Evolutionary conservation across 2,888 invertebrate species (phyloP).

Genomic region (Penaeus monodon): DNA sequence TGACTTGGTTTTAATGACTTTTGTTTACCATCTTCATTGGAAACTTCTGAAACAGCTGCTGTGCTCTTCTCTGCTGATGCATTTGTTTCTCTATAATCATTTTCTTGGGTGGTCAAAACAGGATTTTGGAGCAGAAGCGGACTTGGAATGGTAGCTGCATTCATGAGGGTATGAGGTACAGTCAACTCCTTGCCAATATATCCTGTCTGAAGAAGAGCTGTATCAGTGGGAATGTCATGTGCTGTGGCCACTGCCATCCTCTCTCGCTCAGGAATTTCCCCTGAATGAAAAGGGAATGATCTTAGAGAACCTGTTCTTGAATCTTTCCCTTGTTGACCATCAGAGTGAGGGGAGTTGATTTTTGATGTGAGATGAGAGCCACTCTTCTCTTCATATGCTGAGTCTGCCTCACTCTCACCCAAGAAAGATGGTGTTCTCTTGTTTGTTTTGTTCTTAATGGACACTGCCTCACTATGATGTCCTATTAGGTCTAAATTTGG

Average conservation of each 20-base stretch:
- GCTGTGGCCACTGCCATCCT: neutral
- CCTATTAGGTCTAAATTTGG: slow-evolving; percentile 22
- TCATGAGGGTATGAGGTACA: neutral
- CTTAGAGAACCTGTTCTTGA: neutral
- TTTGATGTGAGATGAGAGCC: slow-evolving; percentile 43
- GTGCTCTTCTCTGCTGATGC: neutral
- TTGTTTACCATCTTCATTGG: neutral
- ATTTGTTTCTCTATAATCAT: neutral
- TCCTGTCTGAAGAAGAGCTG: neutral
- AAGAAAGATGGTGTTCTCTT: neutral
- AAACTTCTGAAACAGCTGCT: neutral
- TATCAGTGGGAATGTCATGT: neutral
- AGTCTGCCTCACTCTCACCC: slow-evolving; percentile 38
- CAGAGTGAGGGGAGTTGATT: slow-evolving; percentile 31
- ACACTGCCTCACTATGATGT: neutral
- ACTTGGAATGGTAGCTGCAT: neutral
- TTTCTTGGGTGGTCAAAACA: neutral
- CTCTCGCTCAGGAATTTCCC: neutral
- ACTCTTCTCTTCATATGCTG: slow-evolving; percentile 43
- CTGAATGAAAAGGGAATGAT: neutral
- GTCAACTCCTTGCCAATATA: neutral
- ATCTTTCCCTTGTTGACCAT: slow-evolving; percentile 6
- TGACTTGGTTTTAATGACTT: neutral
- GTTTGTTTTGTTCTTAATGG: neutral
- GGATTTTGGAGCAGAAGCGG: neutral